These are phyloP conservation scores for Listronotus oregonensis DNA, from an alignment of 1,140 invertebrate genomes.

Conservation along the genomic window DNA sequence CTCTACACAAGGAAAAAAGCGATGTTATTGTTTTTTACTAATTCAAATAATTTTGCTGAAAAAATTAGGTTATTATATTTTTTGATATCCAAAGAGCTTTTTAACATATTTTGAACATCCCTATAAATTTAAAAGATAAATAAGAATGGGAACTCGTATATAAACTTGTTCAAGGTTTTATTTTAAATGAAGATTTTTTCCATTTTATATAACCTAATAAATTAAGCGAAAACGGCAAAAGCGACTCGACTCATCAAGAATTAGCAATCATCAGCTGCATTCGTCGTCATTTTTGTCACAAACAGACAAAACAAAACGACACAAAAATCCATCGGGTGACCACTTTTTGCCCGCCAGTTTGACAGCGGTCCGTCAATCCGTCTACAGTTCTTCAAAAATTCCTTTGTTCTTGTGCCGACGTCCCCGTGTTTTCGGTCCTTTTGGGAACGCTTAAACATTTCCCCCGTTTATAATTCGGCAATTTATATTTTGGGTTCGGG, in stretches of 20 bases:
- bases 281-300: conserved; percentile 38
- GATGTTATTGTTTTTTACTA: no score
- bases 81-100: no score
- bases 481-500: conserved; percentile 49
- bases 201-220: conserved; percentile 13
- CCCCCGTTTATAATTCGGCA: conserved; percentile 46
- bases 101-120: no score
- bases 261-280: conserved; percentile 37
- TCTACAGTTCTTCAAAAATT: conserved; percentile 48
- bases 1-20: no score
- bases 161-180: no score
- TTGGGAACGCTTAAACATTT: conserved; percentile 46
- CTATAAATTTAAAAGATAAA: no score
- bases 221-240: conserved; percentile 24
- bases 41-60: no score
- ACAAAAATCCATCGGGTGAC: conserved; percentile 35
- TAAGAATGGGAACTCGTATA: no score
- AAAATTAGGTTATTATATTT: no score
- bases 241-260: conserved; percentile 23
- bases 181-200: conserved; percentile 3
- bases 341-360: conserved; percentile 43
- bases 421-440: conserved; percentile 35
- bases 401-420: conserved; percentile 43
- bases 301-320: conserved; percentile 39
- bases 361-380: conserved; percentile 47